Evolutionary conservation across 2,888 invertebrate species (phyloP), one percentile per base, ranked within the genome.

Genomic region (Caenorhabditis becei): DNA sequence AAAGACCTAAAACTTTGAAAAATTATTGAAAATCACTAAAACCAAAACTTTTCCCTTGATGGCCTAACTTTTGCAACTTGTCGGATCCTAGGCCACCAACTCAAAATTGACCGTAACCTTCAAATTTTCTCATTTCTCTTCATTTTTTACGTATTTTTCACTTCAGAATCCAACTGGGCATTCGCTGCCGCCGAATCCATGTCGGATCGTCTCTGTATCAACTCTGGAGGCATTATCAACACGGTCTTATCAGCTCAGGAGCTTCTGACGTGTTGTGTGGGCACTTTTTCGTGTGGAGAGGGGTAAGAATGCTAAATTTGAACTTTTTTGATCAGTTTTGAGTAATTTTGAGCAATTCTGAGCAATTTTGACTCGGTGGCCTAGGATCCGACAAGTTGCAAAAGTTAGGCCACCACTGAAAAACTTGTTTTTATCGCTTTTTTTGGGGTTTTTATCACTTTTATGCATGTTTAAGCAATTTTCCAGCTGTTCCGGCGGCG

Each of bases 151-250:
- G n/a, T n/a, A n/a, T 20, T 56, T 14, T 47, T 2, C 37, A 3
- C 75, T 77, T 14, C 66, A 78, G 82, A 67, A 35, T 70, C 78
- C 1, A 66, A 70, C 53, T 78, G 78, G 78, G 78, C 78, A 3
- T 56, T 78, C 8, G 70, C 78, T 11, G 78, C 78, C 1, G 65
- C 70, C 37, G 78, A 71, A 41, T 41, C 78, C 3, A 71, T 71
- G 51, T 71, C 78, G 1, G 78, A 78, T 35, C 58, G 78, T 20
- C 47, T 56, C 32, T 78, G 78, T 35, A 78, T 78, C 20, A 65
- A 71, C 1, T 78, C 78, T 14, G 61, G 66, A 28, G 78, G 78
- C 14, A 54, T 24, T 3, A 54, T 71, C 20, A 63, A 71, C 16
- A 71, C 63, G 2, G 10, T 65, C 14, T 26, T 78, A 16, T 78